Conservation (phyloP, 2,113 vertebrate species). For the Xiphophorus hellerii region DNA sequence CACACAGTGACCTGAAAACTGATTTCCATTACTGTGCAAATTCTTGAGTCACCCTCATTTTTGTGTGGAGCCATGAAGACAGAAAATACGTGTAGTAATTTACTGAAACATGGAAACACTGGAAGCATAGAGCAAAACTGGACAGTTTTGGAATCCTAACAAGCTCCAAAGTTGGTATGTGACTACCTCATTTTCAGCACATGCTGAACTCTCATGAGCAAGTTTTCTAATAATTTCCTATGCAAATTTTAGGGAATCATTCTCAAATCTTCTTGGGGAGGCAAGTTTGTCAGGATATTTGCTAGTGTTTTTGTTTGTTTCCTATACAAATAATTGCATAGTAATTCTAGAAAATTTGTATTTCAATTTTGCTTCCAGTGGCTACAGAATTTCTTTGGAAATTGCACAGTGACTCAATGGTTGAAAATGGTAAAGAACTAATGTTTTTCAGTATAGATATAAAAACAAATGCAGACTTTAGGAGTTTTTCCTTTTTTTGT, state of each 20-base stretch:
- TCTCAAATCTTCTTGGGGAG: neutral
- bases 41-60: neutral
- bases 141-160: neutral
- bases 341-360: neutral
- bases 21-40: constrained; percentile 29
- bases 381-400: too few species aligned
- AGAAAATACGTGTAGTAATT: neutral
- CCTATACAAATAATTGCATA: neutral
- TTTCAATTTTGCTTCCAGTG: neutral
- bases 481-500: too few species aligned
- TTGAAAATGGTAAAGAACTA: too few species aligned
- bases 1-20: constrained; percentile 34
- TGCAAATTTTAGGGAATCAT: neutral
- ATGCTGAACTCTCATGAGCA: neutral
- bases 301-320: neutral
- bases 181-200: neutral
- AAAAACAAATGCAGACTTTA: too few species aligned
- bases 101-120: neutral
- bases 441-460: too few species aligned
- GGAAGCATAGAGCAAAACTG: too few species aligned
- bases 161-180: neutral
- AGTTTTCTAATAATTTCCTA: too few species aligned
- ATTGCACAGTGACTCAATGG: too few species aligned
- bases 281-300: neutral
- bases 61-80: neutral